Evolutionary conservation across 2,888 invertebrate species (phyloP), one percentile per base, ranked within the genome.

Genomic region (Tetragonisca angustula): DNA sequence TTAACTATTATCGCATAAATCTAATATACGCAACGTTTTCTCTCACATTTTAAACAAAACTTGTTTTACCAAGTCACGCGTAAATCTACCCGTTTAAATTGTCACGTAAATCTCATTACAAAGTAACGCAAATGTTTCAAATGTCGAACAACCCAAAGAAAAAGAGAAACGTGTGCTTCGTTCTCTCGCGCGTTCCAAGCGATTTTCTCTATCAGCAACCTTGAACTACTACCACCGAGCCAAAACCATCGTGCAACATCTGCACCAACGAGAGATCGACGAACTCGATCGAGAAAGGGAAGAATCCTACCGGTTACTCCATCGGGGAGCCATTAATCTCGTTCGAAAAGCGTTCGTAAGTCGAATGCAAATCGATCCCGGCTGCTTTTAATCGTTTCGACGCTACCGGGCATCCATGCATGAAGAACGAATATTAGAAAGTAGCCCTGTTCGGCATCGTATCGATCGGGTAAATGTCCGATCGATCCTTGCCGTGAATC

Each of bases 381-480:
- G 32, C 64, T 64, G 67, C 62, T 77, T 83, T 74, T 71, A 70
- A 81, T 83, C 84, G 83, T 68, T 84, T 76, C 56, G 76, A 64
- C 65, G 62, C 76, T 65, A 83, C 62, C 72, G 64, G 19, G n/a
- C 84, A 79, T 84, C 72, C 68, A 79, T 76, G 79, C 75, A 79
- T 76, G 76, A 79, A 84, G 36, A 65, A 65, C 54, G 56, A 62
- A 76, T 71, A 79, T 83, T 84, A 79, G 84, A 84, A 84, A 84
- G 83, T 83, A 61, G 21, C 71, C 78, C 24, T 15, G 27, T 59
- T 56, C 79, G 68, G n/a, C 24, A 49, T 36, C 24, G 54, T 49
- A 69, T 73, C 56, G 72, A 75, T 72, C 73, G 62, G 4, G 62
- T 13, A 13, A 13, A 21, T 32, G n/a, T 68, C 59, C 54, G 24